phyloP scores from a whole-genome alignment of 2,888 invertebrate genomes.

The Acrobasis suavella region DNA sequence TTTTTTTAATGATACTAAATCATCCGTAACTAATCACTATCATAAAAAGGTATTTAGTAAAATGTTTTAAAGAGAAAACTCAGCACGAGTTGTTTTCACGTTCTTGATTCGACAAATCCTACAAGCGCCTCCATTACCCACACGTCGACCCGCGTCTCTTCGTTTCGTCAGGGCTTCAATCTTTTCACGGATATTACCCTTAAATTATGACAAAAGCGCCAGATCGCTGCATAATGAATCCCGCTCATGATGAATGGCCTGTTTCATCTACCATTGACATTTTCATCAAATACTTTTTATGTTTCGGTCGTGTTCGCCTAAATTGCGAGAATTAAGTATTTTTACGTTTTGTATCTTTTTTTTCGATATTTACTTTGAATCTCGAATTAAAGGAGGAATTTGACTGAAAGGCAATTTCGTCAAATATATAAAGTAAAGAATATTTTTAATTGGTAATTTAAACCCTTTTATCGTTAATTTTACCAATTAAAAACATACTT shows the following conservation, averaged over 20 bases:
- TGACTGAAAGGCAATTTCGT: too few relatives aligned
- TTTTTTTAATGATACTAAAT: too few relatives aligned
- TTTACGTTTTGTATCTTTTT: too few relatives aligned
- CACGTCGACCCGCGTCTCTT: constrained; percentile 70
- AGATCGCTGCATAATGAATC: constrained; percentile 67
- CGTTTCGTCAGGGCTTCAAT: constrained; percentile 66
- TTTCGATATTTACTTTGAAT: not conserved
- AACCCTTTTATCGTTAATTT: too few relatives aligned
- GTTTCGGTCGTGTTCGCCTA: constrained; percentile 27
- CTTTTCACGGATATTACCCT: constrained; percentile 78
- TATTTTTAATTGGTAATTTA: too few relatives aligned
- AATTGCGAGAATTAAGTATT: not conserved
- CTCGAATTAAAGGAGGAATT: not conserved
- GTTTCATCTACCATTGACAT: constrained; percentile 52
- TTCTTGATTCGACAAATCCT: constrained; percentile 54
- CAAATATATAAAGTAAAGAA: too few relatives aligned
- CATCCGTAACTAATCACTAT: too few relatives aligned
- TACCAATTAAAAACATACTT: too few relatives aligned
- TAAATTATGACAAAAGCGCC: constrained; percentile 73
- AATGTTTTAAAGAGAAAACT: not conserved
- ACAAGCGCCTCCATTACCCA: constrained; percentile 74
- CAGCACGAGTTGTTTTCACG: not conserved
- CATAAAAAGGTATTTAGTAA: too few relatives aligned
- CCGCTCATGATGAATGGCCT: constrained; percentile 62
- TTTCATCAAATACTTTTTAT: constrained; percentile 38